Evolutionary conservation across 2,888 invertebrate genomes (phyloP).

Genomic region (Sarcophaga subvicina): DNA sequence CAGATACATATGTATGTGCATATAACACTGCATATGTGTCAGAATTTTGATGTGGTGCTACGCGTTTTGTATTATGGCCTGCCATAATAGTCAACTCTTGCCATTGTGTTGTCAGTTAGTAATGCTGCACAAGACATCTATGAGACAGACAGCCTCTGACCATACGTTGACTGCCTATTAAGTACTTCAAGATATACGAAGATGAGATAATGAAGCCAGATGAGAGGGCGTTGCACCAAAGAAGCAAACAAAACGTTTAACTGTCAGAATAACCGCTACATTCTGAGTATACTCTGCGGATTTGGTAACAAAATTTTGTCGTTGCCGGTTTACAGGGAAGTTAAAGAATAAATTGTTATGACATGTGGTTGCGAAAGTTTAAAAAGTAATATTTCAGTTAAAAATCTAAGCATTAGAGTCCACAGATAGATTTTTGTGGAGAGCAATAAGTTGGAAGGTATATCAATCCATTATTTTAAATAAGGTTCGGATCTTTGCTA

Average conservation of each 20-base stretch:
- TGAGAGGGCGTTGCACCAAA: conserved; percentile 33
- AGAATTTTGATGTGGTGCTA: conserved; percentile 41
- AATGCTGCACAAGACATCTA: conserved; percentile 47
- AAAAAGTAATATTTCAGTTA: too few species aligned
- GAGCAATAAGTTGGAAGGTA: too few species aligned
- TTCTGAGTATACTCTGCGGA: background rate
- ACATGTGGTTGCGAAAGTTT: too few species aligned
- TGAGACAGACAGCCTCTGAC: conserved; percentile 35
- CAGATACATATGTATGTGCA: background rate
- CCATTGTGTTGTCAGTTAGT: conserved; percentile 43
- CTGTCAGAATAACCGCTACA: background rate
- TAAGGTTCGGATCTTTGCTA: too few species aligned
- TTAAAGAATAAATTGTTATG: background rate
- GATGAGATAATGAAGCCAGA: background rate
- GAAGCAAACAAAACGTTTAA: conserved; percentile 2
- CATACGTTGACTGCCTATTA: conserved; percentile 19
- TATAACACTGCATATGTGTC: conserved; percentile 45
- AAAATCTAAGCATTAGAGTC: too few species aligned
- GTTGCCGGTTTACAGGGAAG: background rate
- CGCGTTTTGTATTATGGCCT: conserved; percentile 25
- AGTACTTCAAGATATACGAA: background rate
- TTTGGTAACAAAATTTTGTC: background rate
- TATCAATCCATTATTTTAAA: too few species aligned
- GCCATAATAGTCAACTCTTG: conserved; percentile 52
- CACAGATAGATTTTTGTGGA: too few species aligned